A percentile compares a stretch with the other conserved stretches of the same genome.
These are phyloP conservation scores for Halictus rubicundus DNA, from an alignment of 1,140 invertebrate genomes.

Conservation along the genomic window DNA sequence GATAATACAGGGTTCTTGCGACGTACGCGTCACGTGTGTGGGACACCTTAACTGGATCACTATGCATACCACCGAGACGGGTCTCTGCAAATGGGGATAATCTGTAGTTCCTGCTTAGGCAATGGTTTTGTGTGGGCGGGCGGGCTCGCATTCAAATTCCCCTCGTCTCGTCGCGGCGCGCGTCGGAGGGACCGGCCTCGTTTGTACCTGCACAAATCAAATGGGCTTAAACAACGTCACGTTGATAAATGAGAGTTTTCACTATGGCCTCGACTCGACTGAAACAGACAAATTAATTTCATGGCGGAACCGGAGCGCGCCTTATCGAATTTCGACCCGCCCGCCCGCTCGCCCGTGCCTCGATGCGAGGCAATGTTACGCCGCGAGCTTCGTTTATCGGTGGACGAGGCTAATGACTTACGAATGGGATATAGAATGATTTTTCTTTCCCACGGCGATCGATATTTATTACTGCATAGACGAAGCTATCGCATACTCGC, in stretches of 20 bases:
- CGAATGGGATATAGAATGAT: neutral
- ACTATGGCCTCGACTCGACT: neutral
- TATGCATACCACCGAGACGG: neutral
- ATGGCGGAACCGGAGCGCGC: neutral
- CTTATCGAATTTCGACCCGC: slow-evolving; percentile 28
- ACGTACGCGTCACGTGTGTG: slow-evolving; percentile 3
- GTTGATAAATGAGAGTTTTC: slow-evolving; percentile 44
- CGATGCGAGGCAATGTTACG: neutral
- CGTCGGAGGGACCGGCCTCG: neutral
- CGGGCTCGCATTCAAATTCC: slow-evolving; percentile 32
- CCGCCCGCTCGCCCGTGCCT: neutral
- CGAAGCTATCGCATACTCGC: neutral
- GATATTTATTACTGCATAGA: slow-evolving; percentile 2
- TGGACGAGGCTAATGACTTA: neutral
- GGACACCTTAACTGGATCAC: slow-evolving; percentile 39
- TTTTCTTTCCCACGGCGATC: neutral
- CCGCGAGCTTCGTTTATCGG: neutral
- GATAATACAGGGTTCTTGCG: neutral
- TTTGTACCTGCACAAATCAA: slow-evolving; percentile 49
- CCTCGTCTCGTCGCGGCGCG: neutral
- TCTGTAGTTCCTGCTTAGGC: slow-evolving; percentile 48
- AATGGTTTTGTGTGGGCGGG: slow-evolving; percentile 43
- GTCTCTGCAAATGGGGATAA: slow-evolving; percentile 34
- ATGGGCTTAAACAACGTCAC: slow-evolving; percentile 48
- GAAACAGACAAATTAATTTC: slow-evolving; percentile 49